These are phyloP conservation scores for Brachionus plicatilis DNA, from an alignment of 1,140 invertebrate species.

Conservation along the genomic window DNA sequence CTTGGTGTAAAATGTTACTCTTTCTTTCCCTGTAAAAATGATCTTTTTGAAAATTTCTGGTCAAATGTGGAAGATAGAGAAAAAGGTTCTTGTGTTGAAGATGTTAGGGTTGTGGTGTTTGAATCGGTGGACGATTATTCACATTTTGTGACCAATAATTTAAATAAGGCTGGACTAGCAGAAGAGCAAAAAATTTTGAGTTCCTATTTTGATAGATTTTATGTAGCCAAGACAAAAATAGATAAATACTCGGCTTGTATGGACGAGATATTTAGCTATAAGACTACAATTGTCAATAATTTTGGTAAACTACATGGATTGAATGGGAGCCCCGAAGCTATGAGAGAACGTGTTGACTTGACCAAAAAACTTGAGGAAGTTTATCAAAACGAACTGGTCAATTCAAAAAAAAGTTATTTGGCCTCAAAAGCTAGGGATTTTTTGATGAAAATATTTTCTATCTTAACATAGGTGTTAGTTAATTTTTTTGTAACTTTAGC, in stretches of 20 bases:
- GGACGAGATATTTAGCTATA: background rate
- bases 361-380: background rate
- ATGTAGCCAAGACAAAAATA: background rate
- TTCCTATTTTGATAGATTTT: background rate
- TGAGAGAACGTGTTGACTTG: background rate
- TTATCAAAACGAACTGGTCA: background rate
- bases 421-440: background rate
- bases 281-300: background rate
- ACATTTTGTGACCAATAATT: background rate
- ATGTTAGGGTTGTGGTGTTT: background rate
- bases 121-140: background rate
- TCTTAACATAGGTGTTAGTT: background rate
- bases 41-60: background rate
- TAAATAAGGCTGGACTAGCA: background rate
- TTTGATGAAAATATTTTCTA: background rate
- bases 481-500: background rate
- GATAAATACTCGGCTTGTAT: background rate
- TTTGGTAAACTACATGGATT: background rate
- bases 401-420: background rate
- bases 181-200: background rate
- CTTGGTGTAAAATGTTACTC: conserved; percentile 19
- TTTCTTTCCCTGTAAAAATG: background rate
- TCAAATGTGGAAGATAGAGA: background rate
- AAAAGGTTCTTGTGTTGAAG: background rate
- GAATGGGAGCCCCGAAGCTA: background rate